Base-by-base conservation (phyloP, 1,140 invertebrate genomes). In the Rhopalosiphum maidis region DNA sequence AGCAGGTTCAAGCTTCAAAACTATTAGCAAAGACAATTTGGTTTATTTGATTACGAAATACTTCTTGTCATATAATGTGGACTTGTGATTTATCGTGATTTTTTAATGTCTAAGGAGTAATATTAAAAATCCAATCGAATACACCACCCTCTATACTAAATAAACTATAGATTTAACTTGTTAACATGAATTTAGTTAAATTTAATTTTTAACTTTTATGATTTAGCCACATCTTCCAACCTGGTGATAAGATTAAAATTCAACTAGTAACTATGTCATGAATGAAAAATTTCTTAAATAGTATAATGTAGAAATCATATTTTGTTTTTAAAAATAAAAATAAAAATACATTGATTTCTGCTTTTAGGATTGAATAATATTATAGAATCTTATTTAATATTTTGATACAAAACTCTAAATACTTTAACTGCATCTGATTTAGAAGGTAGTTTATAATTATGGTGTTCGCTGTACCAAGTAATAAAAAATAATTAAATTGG, bases 41-140 rank as follows among this genome's bases (percentile, higher is more conserved):
- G 43, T 91, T 91, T 91, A 77, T 91, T 91, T 68, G 55, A 68
- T 91, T 91, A 68, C 41, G 51, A 25, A 55, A 91, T n/a, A 18
- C 8, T 60, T 54, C 18, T 55, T 1, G 51, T 37, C 35, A 7
- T 22, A 55, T 11, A 55, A 30, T 87, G 30, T 87, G 22, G 8
- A 1, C 51, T n/a, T 25, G n/a, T 55, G 48, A 55, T 89, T 89
- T 89, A 54, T 54, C 48, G 22, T 23, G 48, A 55, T 89, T 89
- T 41, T 35, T 37, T 37, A 54, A 89, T 5, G 4, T n/a, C 86
- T 30, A 30, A 48, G 18, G 6, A 23, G 18, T 51, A 48, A 48
- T 51, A 48, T 87, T 25, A 48, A 48, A 37, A 55, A 89, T 55
- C 35, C 8, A 35, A 51, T 55, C 46, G 54, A 48, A 35, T 21